Evolutionary conservation across 2,113 vertebrate genomes (phyloP).

Genomic region (Apteryx mantelli): DNA sequence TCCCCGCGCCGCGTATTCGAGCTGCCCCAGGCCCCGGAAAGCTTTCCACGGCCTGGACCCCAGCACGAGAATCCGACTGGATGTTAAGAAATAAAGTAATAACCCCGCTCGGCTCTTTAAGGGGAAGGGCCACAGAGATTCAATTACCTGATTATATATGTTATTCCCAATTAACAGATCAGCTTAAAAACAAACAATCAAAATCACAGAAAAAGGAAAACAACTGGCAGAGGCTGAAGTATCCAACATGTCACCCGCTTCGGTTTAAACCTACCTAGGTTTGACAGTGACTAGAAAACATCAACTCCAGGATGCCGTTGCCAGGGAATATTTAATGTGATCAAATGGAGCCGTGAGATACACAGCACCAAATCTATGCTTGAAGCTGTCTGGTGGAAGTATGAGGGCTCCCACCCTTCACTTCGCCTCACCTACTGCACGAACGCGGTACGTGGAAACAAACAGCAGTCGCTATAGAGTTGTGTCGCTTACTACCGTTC

Average conservation of each 20-base stretch:
- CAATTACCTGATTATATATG: rapidly evolving
- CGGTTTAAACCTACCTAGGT: neutral
- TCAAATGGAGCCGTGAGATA: neutral
- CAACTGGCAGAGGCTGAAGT: rapidly evolving
- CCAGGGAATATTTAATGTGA: neutral
- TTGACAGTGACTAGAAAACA: rapidly evolving
- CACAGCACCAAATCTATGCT: neutral
- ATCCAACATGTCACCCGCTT: rapidly evolving
- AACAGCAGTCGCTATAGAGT: rapidly evolving
- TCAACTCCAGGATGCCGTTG: neutral
- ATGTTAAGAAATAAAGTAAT: neutral
- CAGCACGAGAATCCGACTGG: rapidly evolving
- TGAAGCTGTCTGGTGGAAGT: neutral
- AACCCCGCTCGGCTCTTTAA: no score
- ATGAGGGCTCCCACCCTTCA: no score
- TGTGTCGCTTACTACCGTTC: neutral
- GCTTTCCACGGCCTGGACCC: no score
- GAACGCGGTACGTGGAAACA: neutral
- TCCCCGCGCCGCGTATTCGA: neutral
- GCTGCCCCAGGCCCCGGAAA: no score
- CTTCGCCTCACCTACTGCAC: rapidly evolving
- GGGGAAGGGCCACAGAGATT: rapidly evolving
- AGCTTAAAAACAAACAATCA: neutral
- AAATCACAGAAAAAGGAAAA: neutral
- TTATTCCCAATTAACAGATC: rapidly evolving